Conservation (phyloP, 2,888 invertebrate species). For the Colletes collaris region DNA sequence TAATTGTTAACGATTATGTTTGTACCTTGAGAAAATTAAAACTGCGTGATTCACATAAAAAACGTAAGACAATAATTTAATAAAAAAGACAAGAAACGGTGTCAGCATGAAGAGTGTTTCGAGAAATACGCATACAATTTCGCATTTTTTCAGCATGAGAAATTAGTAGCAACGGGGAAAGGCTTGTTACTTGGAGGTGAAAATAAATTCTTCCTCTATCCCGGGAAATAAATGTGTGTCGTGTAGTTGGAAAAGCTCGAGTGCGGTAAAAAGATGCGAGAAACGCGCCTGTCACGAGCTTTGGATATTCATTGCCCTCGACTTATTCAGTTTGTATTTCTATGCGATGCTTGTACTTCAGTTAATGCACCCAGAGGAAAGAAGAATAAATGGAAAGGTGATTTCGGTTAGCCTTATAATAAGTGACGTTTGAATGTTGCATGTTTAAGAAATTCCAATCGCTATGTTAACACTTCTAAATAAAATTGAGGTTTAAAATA, state of each 20-base stretch:
- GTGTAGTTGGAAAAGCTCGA: constrained; percentile 32
- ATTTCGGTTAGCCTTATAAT: neutral
- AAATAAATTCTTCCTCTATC: constrained; percentile 41
- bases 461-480: too few species aligned
- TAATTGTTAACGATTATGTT: too few species aligned
- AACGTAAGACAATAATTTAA: neutral
- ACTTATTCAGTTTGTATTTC: constrained; percentile 57
- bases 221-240: constrained; percentile 49
- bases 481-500: too few species aligned
- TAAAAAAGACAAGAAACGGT: neutral
- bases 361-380: neutral
- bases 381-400: too few species aligned
- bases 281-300: constrained; percentile 12
- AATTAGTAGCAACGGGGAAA: constrained; percentile 30
- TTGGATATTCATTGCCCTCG: constrained; percentile 45
- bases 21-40: neutral
- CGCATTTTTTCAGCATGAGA: constrained; percentile 27
- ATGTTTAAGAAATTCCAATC: too few species aligned
- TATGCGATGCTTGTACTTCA: constrained; percentile 20
- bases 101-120: neutral
- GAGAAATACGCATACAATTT: neutral
- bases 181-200: constrained; percentile 23
- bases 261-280: constrained; percentile 27
- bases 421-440: neutral
- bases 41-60: neutral